Conservation (phyloP, 1,140 invertebrate genomes). For the Muscidifurax raptorellus region DNA sequence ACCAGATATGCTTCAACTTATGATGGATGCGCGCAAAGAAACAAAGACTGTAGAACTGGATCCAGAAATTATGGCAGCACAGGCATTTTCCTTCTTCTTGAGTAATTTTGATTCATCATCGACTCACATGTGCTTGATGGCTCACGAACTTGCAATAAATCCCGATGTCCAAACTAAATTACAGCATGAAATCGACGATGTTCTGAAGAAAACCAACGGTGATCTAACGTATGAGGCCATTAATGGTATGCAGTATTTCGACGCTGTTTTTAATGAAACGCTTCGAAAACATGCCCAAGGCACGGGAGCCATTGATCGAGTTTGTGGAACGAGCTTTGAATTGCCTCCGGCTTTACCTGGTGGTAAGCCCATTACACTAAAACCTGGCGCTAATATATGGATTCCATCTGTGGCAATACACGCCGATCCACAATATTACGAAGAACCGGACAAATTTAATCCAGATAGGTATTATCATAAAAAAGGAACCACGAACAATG, state of each 20-base stretch:
- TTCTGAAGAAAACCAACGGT: constrained; percentile 52
- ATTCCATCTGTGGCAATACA: constrained; percentile 75
- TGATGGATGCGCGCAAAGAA: constrained; percentile 61
- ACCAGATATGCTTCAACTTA: constrained; percentile 65
- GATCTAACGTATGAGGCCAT: constrained; percentile 59
- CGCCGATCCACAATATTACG: constrained; percentile 72
- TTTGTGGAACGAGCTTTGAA: constrained; percentile 67
- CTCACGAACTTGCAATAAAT: constrained; percentile 75
- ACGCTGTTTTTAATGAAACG: constrained; percentile 70
- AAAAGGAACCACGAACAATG: constrained; percentile 62
- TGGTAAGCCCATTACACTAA: constrained; percentile 48
- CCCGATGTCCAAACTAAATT: constrained; percentile 74
- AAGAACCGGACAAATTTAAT: constrained; percentile 74
- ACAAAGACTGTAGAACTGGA: constrained; percentile 48
- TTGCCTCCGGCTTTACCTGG: constrained; percentile 47
- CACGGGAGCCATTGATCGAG: constrained; percentile 71
- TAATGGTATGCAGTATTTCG: constrained; percentile 57
- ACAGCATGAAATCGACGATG: constrained; percentile 66
- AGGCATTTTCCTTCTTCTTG: constrained; percentile 68
- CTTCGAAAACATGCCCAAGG: constrained; percentile 76
- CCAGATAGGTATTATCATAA: constrained; percentile 76
- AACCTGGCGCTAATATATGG: constrained; percentile 62
- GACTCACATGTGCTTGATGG: constrained; percentile 64
- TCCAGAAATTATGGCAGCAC: constrained; percentile 51
- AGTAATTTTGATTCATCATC: constrained; percentile 70